Conservation (phyloP, 2,888 invertebrate species). For the Apotomis capreana region DNA sequence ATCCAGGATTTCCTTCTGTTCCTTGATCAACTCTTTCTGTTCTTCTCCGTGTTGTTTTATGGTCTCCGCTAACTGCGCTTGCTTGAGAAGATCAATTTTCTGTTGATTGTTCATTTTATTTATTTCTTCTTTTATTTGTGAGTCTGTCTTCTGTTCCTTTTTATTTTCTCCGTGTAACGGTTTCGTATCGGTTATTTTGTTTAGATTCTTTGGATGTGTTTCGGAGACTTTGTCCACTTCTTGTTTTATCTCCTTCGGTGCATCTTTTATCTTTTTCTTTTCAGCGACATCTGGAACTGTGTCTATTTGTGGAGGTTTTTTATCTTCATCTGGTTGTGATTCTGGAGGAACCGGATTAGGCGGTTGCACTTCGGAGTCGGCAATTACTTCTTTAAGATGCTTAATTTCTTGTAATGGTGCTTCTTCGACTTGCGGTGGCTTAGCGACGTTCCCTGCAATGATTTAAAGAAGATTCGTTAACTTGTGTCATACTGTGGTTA, state of each 20-base stretch:
- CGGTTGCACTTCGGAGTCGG: slow-evolving; percentile 75
- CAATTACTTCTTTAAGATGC: slow-evolving; percentile 52
- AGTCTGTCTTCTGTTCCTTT: slow-evolving; percentile 46
- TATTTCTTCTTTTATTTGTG: slow-evolving; percentile 48
- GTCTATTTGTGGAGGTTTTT: not conserved
- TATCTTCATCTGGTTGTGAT: slow-evolving; percentile 61
- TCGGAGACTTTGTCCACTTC: slow-evolving; percentile 58
- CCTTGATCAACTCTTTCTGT: slow-evolving; percentile 86
- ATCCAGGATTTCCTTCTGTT: slow-evolving; percentile 85
- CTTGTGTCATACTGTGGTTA: too few species aligned
- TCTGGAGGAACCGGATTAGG: slow-evolving; percentile 78
- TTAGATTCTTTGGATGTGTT: slow-evolving; percentile 68
- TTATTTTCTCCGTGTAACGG: slow-evolving; percentile 53
- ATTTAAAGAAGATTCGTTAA: slow-evolving; percentile 23
- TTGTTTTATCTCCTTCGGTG: slow-evolving; percentile 56
- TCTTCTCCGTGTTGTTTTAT: slow-evolving; percentile 87
- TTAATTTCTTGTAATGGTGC: slow-evolving; percentile 45
- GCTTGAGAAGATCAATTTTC: slow-evolving; percentile 67
- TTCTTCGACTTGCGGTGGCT: slow-evolving; percentile 51
- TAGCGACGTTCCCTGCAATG: slow-evolving; percentile 56
- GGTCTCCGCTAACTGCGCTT: slow-evolving; percentile 83
- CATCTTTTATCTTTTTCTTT: slow-evolving; percentile 65
- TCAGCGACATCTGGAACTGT: slow-evolving; percentile 55
- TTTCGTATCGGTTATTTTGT: slow-evolving; percentile 59
- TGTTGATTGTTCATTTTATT: slow-evolving; percentile 52